These are phyloP conservation scores for Anthopleura sola DNA, from an alignment of 64 coral and sea anemone genomes.

Conservation along the genomic window DNA sequence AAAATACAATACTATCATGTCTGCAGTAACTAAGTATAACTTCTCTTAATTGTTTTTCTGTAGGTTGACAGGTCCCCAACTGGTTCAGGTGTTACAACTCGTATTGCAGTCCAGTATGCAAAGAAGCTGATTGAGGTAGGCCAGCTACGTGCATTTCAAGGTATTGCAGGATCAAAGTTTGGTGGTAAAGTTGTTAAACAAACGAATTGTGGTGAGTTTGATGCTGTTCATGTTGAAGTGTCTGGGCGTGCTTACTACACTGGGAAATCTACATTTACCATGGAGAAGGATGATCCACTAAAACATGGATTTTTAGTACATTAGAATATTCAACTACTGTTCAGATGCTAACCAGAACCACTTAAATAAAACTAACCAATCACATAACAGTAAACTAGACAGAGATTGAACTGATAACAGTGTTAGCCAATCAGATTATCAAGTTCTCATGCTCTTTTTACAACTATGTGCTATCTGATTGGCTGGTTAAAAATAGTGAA, in stretches of 20 bases:
- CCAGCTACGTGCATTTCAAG: constrained; percentile 82
- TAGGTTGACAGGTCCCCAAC: constrained; percentile 87
- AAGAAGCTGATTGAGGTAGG: constrained; percentile 77
- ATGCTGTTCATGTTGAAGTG: constrained; percentile 92
- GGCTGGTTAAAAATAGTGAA: too few relatives aligned
- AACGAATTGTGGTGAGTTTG: constrained; percentile 84
- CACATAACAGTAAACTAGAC: too few relatives aligned
- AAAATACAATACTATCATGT: too few relatives aligned
- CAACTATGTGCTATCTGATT: too few relatives aligned
- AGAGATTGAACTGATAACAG: too few relatives aligned
- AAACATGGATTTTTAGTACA: constrained; percentile 66
- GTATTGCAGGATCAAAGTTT: constrained; percentile 83
- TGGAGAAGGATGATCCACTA: constrained; percentile 91
- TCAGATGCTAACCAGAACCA: too few relatives aligned
- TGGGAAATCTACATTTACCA: constrained; percentile 74
- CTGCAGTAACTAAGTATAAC: too few relatives aligned
- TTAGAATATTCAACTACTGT: background rate
- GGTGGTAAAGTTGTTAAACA: constrained; percentile 80
- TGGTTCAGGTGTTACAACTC: constrained; percentile 92
- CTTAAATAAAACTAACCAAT: too few relatives aligned
- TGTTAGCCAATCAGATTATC: too few relatives aligned
- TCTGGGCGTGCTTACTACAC: constrained; percentile 79
- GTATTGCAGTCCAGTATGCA: constrained; percentile 92
- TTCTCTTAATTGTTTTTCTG: background rate
- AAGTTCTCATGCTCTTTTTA: too few relatives aligned